phyloP scores from a whole-genome alignment of 2,113 vertebrate genomes.

The Bubalus kerabau region DNA sequence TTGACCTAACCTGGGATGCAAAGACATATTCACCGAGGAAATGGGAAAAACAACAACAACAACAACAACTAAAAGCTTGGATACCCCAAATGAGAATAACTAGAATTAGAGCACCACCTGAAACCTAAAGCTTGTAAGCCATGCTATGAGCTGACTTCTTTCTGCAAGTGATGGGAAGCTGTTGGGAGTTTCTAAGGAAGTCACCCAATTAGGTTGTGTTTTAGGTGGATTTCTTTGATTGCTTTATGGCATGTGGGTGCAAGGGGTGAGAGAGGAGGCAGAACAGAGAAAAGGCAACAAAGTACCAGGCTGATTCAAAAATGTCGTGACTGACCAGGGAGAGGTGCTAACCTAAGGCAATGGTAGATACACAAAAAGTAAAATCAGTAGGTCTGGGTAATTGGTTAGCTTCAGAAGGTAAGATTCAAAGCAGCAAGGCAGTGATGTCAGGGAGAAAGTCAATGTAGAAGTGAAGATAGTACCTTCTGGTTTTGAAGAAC shows the following conservation, averaged over 20 bases:
- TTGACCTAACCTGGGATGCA: background rate
- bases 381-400: background rate
- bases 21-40: background rate
- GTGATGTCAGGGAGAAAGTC: background rate
- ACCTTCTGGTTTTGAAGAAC: background rate
- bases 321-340: background rate
- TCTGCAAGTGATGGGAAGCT: background rate
- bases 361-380: background rate
- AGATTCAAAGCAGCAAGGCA: background rate
- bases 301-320: background rate
- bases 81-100: background rate
- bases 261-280: background rate
- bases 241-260: background rate
- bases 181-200: background rate
- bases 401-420: background rate
- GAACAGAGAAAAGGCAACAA: background rate
- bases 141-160: background rate
- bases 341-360: background rate
- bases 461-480: background rate
- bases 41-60: background rate
- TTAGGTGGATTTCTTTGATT: background rate
- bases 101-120: background rate
- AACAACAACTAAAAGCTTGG: background rate
- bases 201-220: background rate
- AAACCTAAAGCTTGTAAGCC: background rate